phyloP scores from a whole-genome alignment of 2,113 vertebrate species.

The Boleophthalmus pectinirostris region DNA sequence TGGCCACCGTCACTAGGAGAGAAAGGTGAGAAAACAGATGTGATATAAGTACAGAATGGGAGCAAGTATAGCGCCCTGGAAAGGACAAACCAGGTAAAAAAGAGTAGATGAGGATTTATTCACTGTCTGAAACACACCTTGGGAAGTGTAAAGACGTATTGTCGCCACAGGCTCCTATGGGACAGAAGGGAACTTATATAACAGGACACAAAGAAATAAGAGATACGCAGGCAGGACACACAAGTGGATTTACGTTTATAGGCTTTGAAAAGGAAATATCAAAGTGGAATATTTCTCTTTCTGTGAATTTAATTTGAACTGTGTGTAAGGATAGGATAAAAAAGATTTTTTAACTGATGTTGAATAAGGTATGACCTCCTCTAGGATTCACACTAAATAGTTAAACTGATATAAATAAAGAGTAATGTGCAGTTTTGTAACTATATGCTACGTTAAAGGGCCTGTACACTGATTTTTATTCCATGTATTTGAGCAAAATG shows the following conservation, averaged over 20 bases:
- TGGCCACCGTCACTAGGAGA: constrained; percentile 69
- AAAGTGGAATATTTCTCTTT: not conserved
- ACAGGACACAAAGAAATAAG: constrained; percentile 32
- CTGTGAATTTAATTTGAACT: not conserved
- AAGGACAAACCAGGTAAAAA: constrained; percentile 24
- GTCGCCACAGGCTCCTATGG: constrained; percentile 38
- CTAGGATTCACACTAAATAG: not conserved
- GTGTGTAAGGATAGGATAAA: not conserved
- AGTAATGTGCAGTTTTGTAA: no score
- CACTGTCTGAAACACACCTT: constrained; percentile 39
- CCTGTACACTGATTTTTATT: no score
- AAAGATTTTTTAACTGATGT: not conserved
- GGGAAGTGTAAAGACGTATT: constrained; percentile 71
- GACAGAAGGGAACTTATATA: constrained; percentile 39
- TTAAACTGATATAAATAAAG: no score
- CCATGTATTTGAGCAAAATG: no score
- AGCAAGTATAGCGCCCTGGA: constrained; percentile 22
- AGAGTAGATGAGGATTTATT: constrained; percentile 29
- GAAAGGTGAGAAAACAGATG: constrained; percentile 40
- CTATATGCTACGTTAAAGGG: no score
- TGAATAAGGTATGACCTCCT: not conserved
- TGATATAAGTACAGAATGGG: not conserved
- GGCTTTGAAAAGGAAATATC: not conserved
- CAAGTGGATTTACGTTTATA: not conserved
- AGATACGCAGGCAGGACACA: not conserved